Evolutionary conservation across 1,140 invertebrate species (phyloP).

Genomic region (Trachymyrmex septentrionalis): DNA sequence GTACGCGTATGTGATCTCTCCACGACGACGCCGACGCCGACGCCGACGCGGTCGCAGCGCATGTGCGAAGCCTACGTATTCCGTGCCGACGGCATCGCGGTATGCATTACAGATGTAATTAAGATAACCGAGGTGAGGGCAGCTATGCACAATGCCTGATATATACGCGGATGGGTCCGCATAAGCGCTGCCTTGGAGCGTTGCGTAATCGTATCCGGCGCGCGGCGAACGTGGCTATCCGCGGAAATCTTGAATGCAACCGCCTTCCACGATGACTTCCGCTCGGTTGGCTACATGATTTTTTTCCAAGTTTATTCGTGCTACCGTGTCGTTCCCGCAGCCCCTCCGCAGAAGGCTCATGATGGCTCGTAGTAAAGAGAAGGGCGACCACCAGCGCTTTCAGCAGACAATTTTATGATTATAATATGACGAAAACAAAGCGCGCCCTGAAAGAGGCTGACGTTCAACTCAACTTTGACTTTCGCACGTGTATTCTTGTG

Average conservation of each 20-base stretch:
- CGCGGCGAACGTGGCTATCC: slow-evolving; percentile 72
- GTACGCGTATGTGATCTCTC: slow-evolving; percentile 35
- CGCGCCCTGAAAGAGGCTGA: background rate
- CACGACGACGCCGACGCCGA: background rate
- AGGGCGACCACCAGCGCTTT: background rate
- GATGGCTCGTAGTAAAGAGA: background rate
- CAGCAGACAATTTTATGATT: slow-evolving; percentile 9
- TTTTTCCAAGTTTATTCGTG: slow-evolving; percentile 22
- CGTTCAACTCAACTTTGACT: background rate
- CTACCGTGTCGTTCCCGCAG: background rate
- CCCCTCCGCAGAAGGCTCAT: background rate
- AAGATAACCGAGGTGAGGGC: slow-evolving; percentile 86
- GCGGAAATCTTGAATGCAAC: slow-evolving; percentile 76
- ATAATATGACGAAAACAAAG: background rate
- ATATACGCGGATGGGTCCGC: slow-evolving; percentile 78
- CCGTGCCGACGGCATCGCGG: slow-evolving; percentile 78
- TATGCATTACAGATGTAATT: slow-evolving; percentile 86
- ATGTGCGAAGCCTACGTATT: slow-evolving; percentile 45
- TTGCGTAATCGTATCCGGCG: slow-evolving; percentile 74
- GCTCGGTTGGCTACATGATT: slow-evolving; percentile 34
- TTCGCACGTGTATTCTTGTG: background rate
- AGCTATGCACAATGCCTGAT: slow-evolving; percentile 85
- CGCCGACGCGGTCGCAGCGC: background rate
- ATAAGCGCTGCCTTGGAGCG: slow-evolving; percentile 66
- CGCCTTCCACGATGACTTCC: slow-evolving; percentile 44